phyloP scores from a whole-genome alignment of 2,113 vertebrate species.

The Myotis davidii region DNA sequence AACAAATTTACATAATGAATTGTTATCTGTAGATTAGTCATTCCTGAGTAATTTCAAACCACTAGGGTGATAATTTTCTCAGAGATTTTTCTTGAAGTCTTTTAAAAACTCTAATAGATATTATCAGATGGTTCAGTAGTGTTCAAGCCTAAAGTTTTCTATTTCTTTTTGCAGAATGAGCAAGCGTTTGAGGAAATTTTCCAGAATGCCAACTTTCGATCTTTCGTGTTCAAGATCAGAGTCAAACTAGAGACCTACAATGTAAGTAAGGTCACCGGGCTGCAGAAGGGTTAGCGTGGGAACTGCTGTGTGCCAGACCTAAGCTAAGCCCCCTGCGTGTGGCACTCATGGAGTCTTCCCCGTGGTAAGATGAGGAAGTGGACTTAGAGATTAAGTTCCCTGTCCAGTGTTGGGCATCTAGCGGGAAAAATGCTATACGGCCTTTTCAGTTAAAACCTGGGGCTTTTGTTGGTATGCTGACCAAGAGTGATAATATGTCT shows the following conservation, averaged over 20 bases:
- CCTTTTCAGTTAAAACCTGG: background rate
- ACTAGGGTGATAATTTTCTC: background rate
- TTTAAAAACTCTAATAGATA: background rate
- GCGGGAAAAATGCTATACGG: rapidly evolving
- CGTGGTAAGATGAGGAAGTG: background rate
- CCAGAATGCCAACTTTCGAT: constrained; percentile 95
- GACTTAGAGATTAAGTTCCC: background rate
- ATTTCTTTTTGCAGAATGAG: constrained; percentile 90
- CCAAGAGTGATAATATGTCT: background rate
- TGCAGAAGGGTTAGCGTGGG: background rate
- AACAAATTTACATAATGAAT: background rate
- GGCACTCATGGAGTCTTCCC: background rate
- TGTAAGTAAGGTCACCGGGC: constrained; percentile 86
- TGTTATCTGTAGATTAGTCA: constrained; percentile 9
- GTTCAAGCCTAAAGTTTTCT: constrained; percentile 46
- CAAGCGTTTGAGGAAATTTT: constrained; percentile 94
- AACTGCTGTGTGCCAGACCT: background rate
- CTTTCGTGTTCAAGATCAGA: constrained; percentile 92
- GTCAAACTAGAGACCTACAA: constrained; percentile 98
- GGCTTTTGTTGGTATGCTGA: background rate
- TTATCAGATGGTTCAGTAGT: background rate
- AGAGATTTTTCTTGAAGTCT: background rate
- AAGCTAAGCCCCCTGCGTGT: background rate
- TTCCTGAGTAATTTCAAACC: constrained; percentile 42
- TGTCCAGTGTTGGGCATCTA: background rate